These are phyloP conservation scores for Sarcophilus harrisii DNA, from an alignment of 2,797 vertebrate species.

Conservation along the genomic window DNA sequence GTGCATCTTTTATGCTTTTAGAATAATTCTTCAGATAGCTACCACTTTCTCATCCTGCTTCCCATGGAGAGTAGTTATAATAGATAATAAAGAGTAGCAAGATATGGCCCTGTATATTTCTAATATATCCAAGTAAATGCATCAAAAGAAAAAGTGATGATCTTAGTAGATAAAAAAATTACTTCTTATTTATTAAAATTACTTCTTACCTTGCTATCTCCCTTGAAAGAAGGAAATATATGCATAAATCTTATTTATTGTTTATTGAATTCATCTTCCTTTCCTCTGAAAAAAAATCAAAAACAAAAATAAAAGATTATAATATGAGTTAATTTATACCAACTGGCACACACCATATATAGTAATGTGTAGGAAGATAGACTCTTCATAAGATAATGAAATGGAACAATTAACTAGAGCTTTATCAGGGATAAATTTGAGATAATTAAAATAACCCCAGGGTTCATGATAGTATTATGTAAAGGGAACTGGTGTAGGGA, in stretches of 20 bases:
- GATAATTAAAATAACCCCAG: conserved; percentile 42
- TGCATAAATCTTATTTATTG: conserved; percentile 37
- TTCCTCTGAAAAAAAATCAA: conserved; percentile 13
- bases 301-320: conserved; percentile 14
- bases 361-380: background rate
- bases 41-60: conserved; percentile 1
- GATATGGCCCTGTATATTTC: background rate
- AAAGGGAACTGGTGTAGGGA: conserved; percentile 54
- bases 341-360: conserved; percentile 5
- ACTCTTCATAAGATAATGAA: conserved; percentile 48
- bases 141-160: conserved; percentile 8
- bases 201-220: background rate
- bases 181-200: too few species aligned
- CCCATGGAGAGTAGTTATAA: conserved; percentile 23
- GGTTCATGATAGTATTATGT: conserved; percentile 35
- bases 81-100: background rate
- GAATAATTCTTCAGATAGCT: conserved; percentile 16
- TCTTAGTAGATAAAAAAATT: conserved; percentile 8
- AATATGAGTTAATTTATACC: conserved; percentile 5
- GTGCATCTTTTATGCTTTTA: background rate
- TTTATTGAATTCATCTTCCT: conserved; percentile 15
- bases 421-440: conserved; percentile 8
- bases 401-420: conserved; percentile 51
- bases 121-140: conserved; percentile 42
- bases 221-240: conserved; percentile 16